Evolutionary conservation across 2,797 vertebrate species (phyloP), one percentile per base, ranked within the genome.

Genomic region (Gymnopithys bicolor): DNA sequence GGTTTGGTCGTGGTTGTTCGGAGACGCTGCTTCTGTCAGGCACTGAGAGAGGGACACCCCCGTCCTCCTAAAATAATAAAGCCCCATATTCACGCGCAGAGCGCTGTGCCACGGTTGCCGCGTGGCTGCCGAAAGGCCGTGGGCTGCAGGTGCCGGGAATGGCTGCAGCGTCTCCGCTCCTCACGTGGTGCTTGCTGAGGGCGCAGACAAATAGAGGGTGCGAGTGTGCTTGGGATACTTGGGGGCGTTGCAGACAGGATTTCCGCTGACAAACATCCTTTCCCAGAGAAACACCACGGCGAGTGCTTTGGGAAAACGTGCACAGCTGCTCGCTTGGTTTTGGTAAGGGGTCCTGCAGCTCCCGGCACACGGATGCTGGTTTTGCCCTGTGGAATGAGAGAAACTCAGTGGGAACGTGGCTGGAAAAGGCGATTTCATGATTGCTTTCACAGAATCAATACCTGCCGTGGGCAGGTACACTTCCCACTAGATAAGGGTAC

Each of bases 401-500:
- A 25, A 46, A 5, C 13, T 3, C 5, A 0, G 7, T 18, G 27
- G 19, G 21, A 41, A 18, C 1, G 7, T 9, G 55, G 24, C 30
- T 14, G 12, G 11, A 16, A 64, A 52, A 15, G 24, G n/a, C 1
- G 0, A 4, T n/a, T 1, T 35, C 9, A 4, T 13, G 0, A 0
- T 19, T 45, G 14, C 16, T 74, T 55, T 24, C 8, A 9, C 0
- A 23, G 39, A 81, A 9, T 13, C 13, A 5, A 16, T 2, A 12
- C 14, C 19, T 10, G 4, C 21, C 5, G 0, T 17, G 32, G 22
- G 32, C 6, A 19, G 22, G 18, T 32, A 21, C 15, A 3, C 19
- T 21, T 66, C 45, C 18, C 10, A 5, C 3, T 13, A 6, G 13
- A 7, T 11, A 7, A 2, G 16, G 16, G 5, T 69, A 21, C 16